Conservation (phyloP, 35 echinoderm and acorn worm genomes). For the Hemicentrotus pulcherrimus region DNA sequence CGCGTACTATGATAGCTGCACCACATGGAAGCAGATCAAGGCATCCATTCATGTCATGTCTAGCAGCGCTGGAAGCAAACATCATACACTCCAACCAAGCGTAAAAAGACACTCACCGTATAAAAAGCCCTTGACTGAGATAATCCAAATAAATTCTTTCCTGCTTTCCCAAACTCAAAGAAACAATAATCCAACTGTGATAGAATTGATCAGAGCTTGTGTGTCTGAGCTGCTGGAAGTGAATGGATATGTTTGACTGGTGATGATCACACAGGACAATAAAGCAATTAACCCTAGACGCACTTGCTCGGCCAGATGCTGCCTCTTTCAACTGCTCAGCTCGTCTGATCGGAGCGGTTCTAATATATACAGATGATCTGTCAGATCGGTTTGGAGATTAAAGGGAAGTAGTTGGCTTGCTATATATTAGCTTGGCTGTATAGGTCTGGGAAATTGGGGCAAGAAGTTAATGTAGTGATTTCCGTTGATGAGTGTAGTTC, state of each 20-base stretch:
- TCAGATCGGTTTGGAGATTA: constrained; percentile 19
- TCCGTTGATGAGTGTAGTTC: too few relatives aligned
- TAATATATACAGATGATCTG: neutral
- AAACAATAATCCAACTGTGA: neutral
- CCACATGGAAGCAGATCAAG: neutral
- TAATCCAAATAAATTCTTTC: constrained; percentile 1
- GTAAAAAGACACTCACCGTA: neutral
- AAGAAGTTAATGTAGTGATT: neutral
- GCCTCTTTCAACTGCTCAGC: neutral
- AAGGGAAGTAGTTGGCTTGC: constrained; percentile 20
- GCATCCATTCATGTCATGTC: neutral
- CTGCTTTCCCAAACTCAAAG: neutral
- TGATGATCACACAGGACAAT: neutral
- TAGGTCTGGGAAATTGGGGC: neutral
- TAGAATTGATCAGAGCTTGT: neutral
- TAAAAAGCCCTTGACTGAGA: neutral
- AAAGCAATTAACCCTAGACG: constrained; percentile 3
- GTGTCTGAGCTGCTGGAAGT: neutral
- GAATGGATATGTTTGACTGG: neutral
- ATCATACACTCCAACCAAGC: neutral
- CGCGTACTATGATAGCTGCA: neutral
- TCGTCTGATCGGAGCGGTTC: neutral
- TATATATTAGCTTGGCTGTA: neutral
- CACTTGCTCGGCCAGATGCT: neutral
- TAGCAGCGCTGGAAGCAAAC: neutral